Evolutionary conservation across 2,113 vertebrate genomes (phyloP).

Genomic region (Oreochromis aureus): DNA sequence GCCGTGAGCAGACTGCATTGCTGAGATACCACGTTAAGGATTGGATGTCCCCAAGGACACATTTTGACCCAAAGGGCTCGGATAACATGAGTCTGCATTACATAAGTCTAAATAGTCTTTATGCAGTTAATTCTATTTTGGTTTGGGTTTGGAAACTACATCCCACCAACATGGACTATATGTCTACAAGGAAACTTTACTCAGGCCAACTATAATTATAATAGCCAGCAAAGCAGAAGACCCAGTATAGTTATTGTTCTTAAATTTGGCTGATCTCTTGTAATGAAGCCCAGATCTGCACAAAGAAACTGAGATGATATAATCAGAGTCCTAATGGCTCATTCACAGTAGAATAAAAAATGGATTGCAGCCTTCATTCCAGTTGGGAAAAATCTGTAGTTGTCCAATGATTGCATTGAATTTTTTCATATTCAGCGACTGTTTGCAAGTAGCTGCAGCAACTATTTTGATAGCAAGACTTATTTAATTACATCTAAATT

Average conservation of each 20-base stretch:
- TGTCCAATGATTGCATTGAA: not conserved
- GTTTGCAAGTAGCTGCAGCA: not conserved
- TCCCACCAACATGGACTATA: not conserved
- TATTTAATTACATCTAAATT: not conserved
- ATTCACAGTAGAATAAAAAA: not conserved
- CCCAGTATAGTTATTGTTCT: not conserved
- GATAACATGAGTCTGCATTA: constrained; percentile 13
- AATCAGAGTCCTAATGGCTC: not conserved
- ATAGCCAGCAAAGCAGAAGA: not conserved
- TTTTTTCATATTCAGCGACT: not conserved
- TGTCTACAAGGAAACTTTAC: not conserved
- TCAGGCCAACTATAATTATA: not conserved
- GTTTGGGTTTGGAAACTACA: not conserved
- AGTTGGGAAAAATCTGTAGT: not conserved
- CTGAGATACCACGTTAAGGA: constrained; percentile 9
- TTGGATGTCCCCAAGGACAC: constrained; percentile 33
- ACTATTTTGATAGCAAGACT: not conserved
- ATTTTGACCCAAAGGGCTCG: constrained; percentile 8
- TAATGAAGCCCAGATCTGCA: not conserved
- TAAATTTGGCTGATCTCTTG: not conserved
- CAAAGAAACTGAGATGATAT: not conserved
- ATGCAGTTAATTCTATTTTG: constrained; percentile 18
- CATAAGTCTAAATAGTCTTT: not conserved
- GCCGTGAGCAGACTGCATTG: not conserved
- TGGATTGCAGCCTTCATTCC: not conserved